These are phyloP conservation scores for Sialia sialis DNA, from an alignment of 2,113 vertebrate species.

Conservation along the genomic window DNA sequence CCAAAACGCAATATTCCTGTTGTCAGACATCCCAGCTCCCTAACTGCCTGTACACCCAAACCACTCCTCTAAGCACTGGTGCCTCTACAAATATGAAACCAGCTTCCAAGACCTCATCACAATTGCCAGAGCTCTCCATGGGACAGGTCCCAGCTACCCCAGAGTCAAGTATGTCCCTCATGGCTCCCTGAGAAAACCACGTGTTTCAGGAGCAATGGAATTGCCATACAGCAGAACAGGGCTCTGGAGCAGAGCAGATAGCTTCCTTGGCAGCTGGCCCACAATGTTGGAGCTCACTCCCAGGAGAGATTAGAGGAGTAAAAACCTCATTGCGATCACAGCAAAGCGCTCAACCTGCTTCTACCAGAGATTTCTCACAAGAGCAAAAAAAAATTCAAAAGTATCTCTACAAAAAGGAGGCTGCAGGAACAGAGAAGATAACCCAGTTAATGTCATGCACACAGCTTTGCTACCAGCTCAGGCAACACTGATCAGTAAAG, in stretches of 20 bases:
- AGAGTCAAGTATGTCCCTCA: background rate
- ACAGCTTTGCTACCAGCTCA: background rate
- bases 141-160: background rate
- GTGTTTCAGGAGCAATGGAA: background rate
- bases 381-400: background rate
- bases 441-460: background rate
- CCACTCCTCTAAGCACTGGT: background rate
- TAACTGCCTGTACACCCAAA: background rate
- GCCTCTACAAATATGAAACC: background rate
- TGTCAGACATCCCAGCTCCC: background rate
- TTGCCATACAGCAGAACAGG: background rate
- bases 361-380: constrained; percentile 19
- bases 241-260: constrained; percentile 44
- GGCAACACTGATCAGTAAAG: background rate
- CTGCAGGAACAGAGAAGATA: background rate
- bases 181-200: background rate
- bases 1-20: background rate
- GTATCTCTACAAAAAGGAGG: background rate
- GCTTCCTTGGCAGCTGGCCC: constrained; percentile 32
- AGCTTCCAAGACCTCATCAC: background rate
- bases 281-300: background rate
- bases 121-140: background rate
- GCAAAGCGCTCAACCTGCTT: constrained; percentile 18
- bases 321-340: constrained; percentile 2
- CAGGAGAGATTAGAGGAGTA: constrained; percentile 9